phyloP scores from a whole-genome alignment of 2,888 invertebrate genomes.

The Stictocephala bisonia region DNA sequence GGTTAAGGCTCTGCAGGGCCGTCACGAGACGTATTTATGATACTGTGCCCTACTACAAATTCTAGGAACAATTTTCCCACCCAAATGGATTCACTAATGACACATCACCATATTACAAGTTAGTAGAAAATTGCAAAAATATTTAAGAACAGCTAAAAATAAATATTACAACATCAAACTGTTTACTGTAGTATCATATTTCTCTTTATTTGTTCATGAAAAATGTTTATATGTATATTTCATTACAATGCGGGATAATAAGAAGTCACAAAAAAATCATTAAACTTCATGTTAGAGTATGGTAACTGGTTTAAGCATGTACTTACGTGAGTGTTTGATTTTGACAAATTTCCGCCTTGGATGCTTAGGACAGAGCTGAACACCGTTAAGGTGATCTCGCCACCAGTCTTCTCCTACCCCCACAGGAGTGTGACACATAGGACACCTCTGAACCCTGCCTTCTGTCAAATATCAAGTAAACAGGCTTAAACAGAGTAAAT shows the following conservation, averaged over 20 bases:
- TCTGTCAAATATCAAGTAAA: neutral
- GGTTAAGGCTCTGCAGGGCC: no score
- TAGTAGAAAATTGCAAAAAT: no score
- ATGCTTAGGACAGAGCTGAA: slow-evolving; percentile 43
- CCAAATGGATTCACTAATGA: no score
- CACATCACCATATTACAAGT: no score
- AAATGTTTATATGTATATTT: neutral
- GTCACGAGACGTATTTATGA: no score
- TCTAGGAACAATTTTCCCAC: no score
- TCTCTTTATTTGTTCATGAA: no score
- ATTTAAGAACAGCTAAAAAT: no score
- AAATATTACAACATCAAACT: no score
- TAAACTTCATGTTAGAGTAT: neutral
- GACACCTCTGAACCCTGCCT: slow-evolving; percentile 71
- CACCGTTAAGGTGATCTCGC: slow-evolving; percentile 81
- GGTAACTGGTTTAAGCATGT: neutral
- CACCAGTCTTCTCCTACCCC: slow-evolving; percentile 82
- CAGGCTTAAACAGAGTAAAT: no score
- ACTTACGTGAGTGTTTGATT: slow-evolving; percentile 22
- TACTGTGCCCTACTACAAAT: no score
- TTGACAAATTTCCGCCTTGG: slow-evolving; percentile 35
- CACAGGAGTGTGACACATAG: slow-evolving; percentile 85
- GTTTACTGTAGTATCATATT: no score
- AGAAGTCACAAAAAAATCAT: neutral
- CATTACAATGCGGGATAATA: neutral